Evolutionary conservation across 2,888 invertebrate species (phyloP), one percentile per base, ranked within the genome.

Genomic region (Nemoura dubitans): DNA sequence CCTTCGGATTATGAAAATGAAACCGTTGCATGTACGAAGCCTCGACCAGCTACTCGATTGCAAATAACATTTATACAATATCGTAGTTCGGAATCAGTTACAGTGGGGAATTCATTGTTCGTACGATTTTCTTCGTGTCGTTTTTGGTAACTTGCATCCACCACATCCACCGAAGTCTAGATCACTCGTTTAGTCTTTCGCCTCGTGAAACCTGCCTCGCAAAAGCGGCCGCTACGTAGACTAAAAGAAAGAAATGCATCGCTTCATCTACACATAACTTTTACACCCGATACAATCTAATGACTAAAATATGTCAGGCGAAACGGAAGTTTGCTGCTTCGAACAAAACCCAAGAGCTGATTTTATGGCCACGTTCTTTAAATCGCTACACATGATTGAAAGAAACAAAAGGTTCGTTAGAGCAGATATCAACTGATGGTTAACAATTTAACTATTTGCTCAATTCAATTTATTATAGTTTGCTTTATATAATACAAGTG

Each of bases 81-180:
- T 59, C 14, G 59, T 59, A 16, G 14, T 59, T 59, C 59, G n/a
- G n/a, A 21, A 59, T 59, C 59, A 21, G 59, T 10, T 21, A 21
- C 59, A 36, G 59, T 59, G 59, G 59, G 59, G 59, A 59, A 21
- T 59, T 59, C 21, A 59, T 59, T 21, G 59, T 59, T 59, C 59
- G 59, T 59, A 21, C 59, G 21, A 10, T 59, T 21, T 21, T 10
- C 59, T 59, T 59, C 16, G 14, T 7, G 76, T 26, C 36, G 28
- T 80, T 81, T n/a, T 80, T 87, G 87, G 87, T 87, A 87, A 87
- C 87, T 87, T 85, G 43, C 78, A 85, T 85, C 87, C 87, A 87
- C 87, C 87, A 81, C 87, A 81, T 43, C 76, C 84, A 78, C 78
- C 77, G 30, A 59, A 59, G 59, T 29, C 42, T 43, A n/a, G n/a